A percentile compares a stretch with the other conserved stretches of the same genome.
phyloP scores from a whole-genome alignment of 2,888 invertebrate species.

The Drosophila limbata region DNA sequence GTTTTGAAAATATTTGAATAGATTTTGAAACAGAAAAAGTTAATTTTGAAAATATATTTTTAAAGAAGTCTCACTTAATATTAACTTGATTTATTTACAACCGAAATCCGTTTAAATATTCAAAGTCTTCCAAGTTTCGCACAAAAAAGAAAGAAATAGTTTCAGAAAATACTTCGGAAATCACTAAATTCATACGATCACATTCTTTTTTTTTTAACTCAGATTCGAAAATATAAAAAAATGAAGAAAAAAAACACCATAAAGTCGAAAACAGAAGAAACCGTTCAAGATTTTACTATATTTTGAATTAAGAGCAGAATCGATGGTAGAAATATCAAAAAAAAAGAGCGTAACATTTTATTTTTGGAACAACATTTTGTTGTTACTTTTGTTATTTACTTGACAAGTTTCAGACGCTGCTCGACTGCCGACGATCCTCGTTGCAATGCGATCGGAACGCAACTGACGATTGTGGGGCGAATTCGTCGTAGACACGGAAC shows the following conservation, averaged over 20 bases:
- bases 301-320: background rate
- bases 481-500: constrained; percentile 1
- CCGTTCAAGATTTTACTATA: background rate
- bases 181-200: background rate
- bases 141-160: background rate
- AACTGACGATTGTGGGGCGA: background rate
- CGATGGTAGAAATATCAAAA: background rate
- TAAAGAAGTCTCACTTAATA: too few relatives aligned
- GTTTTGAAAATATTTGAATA: too few relatives aligned
- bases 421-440: constrained; percentile 3
- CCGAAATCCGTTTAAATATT: background rate
- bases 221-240: background rate
- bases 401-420: background rate
- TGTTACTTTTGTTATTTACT: background rate
- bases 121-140: background rate
- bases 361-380: background rate
- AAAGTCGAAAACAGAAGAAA: background rate
- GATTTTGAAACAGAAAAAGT: too few relatives aligned
- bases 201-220: background rate
- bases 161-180: background rate
- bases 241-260: background rate
- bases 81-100: background rate
- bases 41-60: too few relatives aligned
- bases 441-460: background rate
- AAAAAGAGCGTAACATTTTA: background rate